Percentiles rank a stretch among this genome's conserved stretches.
phyloP scores from a whole-genome alignment of 1,140 invertebrate species.

The Nomia melanderi region DNA sequence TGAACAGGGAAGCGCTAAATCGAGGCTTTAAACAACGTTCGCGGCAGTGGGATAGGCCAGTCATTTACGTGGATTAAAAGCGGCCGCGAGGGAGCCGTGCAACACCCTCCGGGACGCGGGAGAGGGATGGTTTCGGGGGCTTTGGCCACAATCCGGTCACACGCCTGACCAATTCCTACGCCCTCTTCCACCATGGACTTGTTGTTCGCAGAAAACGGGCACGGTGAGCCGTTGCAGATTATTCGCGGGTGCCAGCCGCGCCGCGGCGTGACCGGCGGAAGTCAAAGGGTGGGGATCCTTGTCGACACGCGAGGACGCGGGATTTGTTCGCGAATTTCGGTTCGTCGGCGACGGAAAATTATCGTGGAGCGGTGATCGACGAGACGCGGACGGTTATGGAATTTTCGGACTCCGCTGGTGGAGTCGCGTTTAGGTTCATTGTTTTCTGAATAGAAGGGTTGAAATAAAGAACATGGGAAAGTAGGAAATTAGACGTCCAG shows the following conservation, averaged over 20 bases:
- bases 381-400: too few species aligned
- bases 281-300: constrained; percentile 3
- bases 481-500: too few species aligned
- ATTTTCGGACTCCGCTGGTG: too few species aligned
- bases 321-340: too few species aligned
- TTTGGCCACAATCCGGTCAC: constrained; percentile 64
- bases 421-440: too few species aligned
- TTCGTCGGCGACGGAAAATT: too few species aligned
- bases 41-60: constrained; percentile 39
- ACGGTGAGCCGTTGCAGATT: constrained; percentile 14
- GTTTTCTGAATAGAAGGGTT: too few species aligned
- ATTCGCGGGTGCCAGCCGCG: constrained; percentile 24
- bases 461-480: too few species aligned
- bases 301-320: neutral
- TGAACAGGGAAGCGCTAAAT: constrained; percentile 32
- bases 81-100: constrained; percentile 36
- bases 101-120: constrained; percentile 12
- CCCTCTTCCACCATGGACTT: neutral
- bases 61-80: constrained; percentile 65
- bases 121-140: constrained; percentile 47
- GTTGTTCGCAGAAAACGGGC: constrained; percentile 33
- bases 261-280: constrained; percentile 1
- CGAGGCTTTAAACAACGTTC: constrained; percentile 57
- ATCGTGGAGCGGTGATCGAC: too few species aligned
- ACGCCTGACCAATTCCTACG: constrained; percentile 46